Evolutionary conservation across 1,140 invertebrate species (phyloP).

Genomic region (Platyscapa corneri): DNA sequence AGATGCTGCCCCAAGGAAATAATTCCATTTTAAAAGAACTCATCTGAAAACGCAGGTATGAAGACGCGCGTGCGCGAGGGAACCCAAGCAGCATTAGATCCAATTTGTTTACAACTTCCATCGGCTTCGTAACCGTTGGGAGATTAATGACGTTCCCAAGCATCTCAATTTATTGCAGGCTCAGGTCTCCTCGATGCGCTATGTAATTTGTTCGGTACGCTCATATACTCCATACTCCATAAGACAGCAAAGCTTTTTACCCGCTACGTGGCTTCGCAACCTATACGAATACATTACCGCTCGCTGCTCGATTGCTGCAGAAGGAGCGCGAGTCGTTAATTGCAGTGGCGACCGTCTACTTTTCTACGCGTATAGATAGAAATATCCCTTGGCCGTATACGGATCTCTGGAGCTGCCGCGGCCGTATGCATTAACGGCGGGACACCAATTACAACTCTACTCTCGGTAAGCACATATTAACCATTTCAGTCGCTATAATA

Average conservation of each 20-base stretch:
- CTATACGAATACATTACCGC: constrained; percentile 13
- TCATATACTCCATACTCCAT: neutral
- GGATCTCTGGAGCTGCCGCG: constrained; percentile 6
- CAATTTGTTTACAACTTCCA: constrained; percentile 34
- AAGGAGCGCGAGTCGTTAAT: constrained; percentile 39
- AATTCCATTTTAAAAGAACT: neutral
- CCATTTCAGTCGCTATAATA: constrained; percentile 44
- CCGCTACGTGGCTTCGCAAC: constrained; percentile 2
- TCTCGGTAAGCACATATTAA: constrained; percentile 42
- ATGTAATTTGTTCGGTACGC: constrained; percentile 44
- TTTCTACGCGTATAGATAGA: constrained; percentile 41
- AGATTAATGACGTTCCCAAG: constrained; percentile 47
- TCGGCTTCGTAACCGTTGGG: constrained; percentile 12
- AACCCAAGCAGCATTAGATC: neutral
- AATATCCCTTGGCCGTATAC: constrained; percentile 41
- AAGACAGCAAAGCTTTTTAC: constrained; percentile 6
- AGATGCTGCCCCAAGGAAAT: neutral
- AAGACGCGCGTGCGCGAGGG: neutral
- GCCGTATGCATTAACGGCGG: constrained; percentile 29
- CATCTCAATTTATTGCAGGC: constrained; percentile 44
- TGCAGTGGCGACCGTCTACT: constrained; percentile 45
- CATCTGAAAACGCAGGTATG: neutral
- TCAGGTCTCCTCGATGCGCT: neutral
- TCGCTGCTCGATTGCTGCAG: constrained; percentile 11
- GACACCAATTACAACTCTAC: constrained; percentile 46